These are phyloP conservation scores for Adineta ricciae DNA, from an alignment of 2,888 invertebrate species.

Conservation along the genomic window DNA sequence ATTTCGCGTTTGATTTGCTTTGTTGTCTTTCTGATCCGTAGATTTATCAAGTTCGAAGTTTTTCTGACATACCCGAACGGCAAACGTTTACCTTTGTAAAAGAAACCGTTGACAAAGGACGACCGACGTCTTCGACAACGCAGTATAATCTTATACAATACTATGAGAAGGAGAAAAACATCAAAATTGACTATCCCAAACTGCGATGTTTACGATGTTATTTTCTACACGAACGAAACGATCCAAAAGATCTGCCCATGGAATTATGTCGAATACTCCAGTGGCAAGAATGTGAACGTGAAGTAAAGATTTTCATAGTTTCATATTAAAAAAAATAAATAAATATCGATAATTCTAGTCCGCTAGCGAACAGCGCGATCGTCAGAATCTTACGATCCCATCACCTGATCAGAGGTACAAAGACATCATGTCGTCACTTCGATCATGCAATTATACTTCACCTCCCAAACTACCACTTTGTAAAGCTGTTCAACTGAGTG, in stretches of 20 bases:
- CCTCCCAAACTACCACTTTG: background rate
- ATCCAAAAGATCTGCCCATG: background rate
- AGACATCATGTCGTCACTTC: conserved; percentile 16
- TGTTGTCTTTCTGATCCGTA: background rate
- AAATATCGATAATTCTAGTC: background rate
- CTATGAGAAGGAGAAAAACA: background rate
- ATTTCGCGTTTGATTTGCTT: too few relatives aligned
- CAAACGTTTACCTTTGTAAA: background rate
- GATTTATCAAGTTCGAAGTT: conserved; percentile 7
- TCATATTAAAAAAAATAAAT: background rate
- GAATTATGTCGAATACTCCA: background rate
- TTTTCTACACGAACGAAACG: background rate
- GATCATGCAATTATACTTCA: background rate
- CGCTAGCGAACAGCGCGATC: background rate
- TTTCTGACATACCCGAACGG: background rate
- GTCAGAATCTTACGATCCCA: background rate
- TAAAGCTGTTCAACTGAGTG: background rate
- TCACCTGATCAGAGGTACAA: background rate
- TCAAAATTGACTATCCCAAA: background rate
- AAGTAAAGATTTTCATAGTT: background rate
- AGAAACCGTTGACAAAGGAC: background rate
- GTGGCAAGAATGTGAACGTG: conserved; percentile 8
- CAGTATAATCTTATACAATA: background rate
- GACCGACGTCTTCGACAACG: background rate
- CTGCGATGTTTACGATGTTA: conserved; percentile 3